phyloP scores from a whole-genome alignment of 2,888 invertebrate species.

The Alsophila aescularia region DNA sequence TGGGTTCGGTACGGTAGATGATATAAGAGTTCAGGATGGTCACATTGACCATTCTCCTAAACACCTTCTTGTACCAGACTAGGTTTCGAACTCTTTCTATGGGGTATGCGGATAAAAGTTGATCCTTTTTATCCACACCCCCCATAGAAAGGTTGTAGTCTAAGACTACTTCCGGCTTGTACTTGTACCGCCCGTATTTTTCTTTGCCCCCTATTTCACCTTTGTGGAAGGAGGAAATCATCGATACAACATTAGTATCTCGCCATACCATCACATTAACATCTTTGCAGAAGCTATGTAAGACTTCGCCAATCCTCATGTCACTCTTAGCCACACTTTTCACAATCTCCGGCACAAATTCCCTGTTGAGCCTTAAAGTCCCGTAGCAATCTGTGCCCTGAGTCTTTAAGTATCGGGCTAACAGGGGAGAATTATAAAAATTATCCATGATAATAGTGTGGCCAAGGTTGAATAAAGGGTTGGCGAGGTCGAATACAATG shows the following conservation, averaged over 20 bases:
- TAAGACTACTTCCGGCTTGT: conserved; percentile 5
- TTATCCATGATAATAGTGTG: too few species aligned
- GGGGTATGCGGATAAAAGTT: conserved; percentile 11
- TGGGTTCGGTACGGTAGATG: too few species aligned
- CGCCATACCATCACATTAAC: conserved; percentile 32
- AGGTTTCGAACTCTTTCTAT: conserved; percentile 12
- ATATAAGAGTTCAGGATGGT: neutral
- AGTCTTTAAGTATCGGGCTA: too few species aligned
- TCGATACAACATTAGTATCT: conserved; percentile 24
- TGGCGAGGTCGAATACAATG: too few species aligned
- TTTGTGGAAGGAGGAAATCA: conserved; percentile 9
- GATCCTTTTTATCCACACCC: conserved; percentile 11
- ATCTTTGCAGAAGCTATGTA: conserved; percentile 32
- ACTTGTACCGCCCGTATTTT: neutral
- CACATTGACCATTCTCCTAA: conserved; percentile 33
- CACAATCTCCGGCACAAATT: conserved; percentile 37
- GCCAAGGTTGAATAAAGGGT: too few species aligned
- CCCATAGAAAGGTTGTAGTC: too few species aligned
- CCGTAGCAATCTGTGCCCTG: too few species aligned
- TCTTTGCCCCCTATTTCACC: neutral
- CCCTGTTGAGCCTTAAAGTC: conserved; percentile 37
- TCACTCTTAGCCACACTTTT: conserved; percentile 24
- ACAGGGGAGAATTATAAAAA: too few species aligned
- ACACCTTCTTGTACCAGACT: conserved; percentile 36
- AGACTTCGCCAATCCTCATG: conserved; percentile 30